Base-by-base conservation (phyloP, 1,140 invertebrate genomes). In the Cydia pomonella region DNA sequence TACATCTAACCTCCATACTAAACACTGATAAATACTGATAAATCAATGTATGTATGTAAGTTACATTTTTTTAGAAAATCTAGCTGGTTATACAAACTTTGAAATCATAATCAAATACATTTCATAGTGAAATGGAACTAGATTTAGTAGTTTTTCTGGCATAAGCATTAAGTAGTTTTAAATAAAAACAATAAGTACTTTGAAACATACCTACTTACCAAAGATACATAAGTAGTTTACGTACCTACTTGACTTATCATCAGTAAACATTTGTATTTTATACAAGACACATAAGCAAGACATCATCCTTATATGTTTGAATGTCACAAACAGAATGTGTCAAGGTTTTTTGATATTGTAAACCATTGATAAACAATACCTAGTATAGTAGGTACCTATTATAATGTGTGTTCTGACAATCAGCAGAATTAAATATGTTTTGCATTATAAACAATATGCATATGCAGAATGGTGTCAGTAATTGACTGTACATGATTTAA, bases 281-380 rank as follows among this genome's bases (percentile, higher is more conserved):
- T 59, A n/a, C n/a, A 50, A 23, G 16, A 18, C 23, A 44, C 41
- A 44, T 50, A 50, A 7, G n/a, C n/a, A 50, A 18, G n/a, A 47
- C 4, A 47, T 50, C 47, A 6, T n/a, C 16, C 18, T 18, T 5
- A 47, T 1, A 50, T 59, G 53, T 59, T 21, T 59, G 18, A 23
- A 23, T 2, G 0, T 59, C 18, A 59, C n/a, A 59, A 23, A 18
- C 18, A 12, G 47, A 50, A 50, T 18, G 3, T 59, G 53, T 59
- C 21, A 59, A 59, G 47, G 53, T 59, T 59, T n/a, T 59, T 18
- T 59, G 53, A 59, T 59, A 59, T 59, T 59, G 18, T n/a, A 59
- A 59, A 59, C 53, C 47, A 7, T 18, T 3, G 47, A 50, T 50
- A 50, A 50, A 50, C 47, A 50, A 44, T 44, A 16, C 41, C 41